These are phyloP conservation scores for Hipposideros armiger DNA, from an alignment of 2,113 vertebrate species.

Conservation along the genomic window DNA sequence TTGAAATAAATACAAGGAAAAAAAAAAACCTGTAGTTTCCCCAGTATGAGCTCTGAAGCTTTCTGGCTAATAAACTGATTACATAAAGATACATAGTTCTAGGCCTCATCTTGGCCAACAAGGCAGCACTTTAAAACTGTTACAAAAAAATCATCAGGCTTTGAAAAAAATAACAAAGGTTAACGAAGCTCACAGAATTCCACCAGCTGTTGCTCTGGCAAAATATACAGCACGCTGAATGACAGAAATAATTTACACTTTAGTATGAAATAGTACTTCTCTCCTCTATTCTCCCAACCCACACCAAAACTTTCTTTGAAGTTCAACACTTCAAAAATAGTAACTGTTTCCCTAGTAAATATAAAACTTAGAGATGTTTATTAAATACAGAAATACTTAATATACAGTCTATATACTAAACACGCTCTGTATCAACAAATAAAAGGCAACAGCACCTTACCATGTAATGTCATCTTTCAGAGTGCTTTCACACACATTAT, in stretches of 20 bases:
- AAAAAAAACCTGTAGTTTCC: background rate
- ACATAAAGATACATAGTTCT: background rate
- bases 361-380: slow-evolving; percentile 43
- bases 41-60: background rate
- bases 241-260: slow-evolving; percentile 65
- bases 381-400: slow-evolving; percentile 44
- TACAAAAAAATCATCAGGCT: background rate
- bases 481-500: slow-evolving; percentile 15
- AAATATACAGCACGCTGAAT: background rate
- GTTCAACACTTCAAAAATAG: slow-evolving; percentile 60
- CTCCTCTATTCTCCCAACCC: background rate
- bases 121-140: background rate
- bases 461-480: background rate
- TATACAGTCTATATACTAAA: background rate
- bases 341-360: background rate
- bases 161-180: background rate
- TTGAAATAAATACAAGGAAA: background rate
- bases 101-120: slow-evolving; percentile 37
- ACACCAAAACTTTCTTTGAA: slow-evolving; percentile 33
- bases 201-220: background rate
- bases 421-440: background rate
- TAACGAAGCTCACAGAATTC: slow-evolving; percentile 28
- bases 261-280: background rate
- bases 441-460: background rate
- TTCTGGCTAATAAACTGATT: background rate